A percentile compares a stretch with the other conserved stretches of the same genome.
These are phyloP conservation scores for Drosophila pectinifera DNA, from an alignment of 1,140 invertebrate species.

Conservation along the genomic window DNA sequence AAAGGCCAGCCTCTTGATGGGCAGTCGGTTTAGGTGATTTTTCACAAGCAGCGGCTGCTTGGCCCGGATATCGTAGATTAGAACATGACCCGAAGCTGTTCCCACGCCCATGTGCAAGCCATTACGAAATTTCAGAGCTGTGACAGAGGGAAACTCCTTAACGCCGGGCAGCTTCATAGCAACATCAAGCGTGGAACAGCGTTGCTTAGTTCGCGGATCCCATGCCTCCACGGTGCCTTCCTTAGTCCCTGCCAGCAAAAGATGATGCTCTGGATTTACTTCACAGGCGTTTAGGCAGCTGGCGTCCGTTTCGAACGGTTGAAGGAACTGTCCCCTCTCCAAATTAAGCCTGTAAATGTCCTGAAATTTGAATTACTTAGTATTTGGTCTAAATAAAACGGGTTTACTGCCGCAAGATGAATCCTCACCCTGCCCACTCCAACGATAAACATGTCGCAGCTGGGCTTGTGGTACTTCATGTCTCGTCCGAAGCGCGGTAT, in stretches of 20 bases:
- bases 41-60: slow-evolving; percentile 95
- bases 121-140: slow-evolving; percentile 92
- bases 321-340: slow-evolving; percentile 97
- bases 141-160: slow-evolving; percentile 85
- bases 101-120: slow-evolving; percentile 95
- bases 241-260: slow-evolving; percentile 94
- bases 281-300: slow-evolving; percentile 93
- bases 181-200: slow-evolving; percentile 94
- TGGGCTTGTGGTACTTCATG: slow-evolving; percentile 94
- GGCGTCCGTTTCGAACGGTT: slow-evolving; percentile 91
- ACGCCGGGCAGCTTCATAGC: slow-evolving; percentile 88
- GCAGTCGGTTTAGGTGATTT: slow-evolving; percentile 97
- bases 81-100: slow-evolving; percentile 95
- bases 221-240: slow-evolving; percentile 98
- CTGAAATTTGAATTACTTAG: slow-evolving; percentile 64
- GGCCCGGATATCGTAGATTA: slow-evolving; percentile 97
- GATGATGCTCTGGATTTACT: slow-evolving; percentile 95
- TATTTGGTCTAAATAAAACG: too few relatives aligned
- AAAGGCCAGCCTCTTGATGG: slow-evolving; percentile 96
- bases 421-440: slow-evolving; percentile 90
- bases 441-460: slow-evolving; percentile 96
- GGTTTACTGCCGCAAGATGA: background rate
- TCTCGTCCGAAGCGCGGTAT: slow-evolving; percentile 98
- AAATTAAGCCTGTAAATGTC: slow-evolving; percentile 98
- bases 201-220: slow-evolving; percentile 93